Conservation (phyloP, 2,113 vertebrate genomes). For the Sitta europaea region DNA sequence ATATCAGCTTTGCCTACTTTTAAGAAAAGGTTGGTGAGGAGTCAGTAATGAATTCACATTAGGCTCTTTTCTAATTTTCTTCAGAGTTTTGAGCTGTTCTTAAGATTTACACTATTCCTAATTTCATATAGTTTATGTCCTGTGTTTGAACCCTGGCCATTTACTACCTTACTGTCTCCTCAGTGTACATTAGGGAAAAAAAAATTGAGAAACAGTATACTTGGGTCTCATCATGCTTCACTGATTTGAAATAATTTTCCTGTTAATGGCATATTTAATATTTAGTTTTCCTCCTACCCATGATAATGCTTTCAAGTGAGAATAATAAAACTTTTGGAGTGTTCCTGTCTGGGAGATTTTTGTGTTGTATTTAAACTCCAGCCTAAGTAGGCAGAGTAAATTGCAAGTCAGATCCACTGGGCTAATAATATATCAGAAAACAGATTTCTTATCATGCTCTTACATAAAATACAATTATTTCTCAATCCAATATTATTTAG, state of each 20-base stretch:
- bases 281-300: not conserved
- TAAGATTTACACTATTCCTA: not conserved
- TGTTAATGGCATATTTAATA: constrained; percentile 27
- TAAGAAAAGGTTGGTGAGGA: not conserved
- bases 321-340: not conserved
- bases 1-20: not conserved
- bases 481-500: not conserved
- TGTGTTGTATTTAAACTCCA: not conserved
- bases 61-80: not conserved
- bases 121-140: not conserved
- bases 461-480: not conserved
- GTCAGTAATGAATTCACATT: not conserved
- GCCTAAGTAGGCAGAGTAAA: not conserved
- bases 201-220: not conserved
- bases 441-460: not conserved
- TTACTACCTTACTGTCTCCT: not conserved
- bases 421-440: not conserved
- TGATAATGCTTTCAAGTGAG: not conserved
- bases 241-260: constrained; percentile 20
- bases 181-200: not conserved
- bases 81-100: not conserved
- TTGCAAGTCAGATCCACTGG: not conserved
- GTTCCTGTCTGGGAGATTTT: not conserved
- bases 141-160: not conserved
- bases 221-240: not conserved